Evolutionary conservation across 2,888 invertebrate species (phyloP).

Genomic region (Mythimna pallens): DNA sequence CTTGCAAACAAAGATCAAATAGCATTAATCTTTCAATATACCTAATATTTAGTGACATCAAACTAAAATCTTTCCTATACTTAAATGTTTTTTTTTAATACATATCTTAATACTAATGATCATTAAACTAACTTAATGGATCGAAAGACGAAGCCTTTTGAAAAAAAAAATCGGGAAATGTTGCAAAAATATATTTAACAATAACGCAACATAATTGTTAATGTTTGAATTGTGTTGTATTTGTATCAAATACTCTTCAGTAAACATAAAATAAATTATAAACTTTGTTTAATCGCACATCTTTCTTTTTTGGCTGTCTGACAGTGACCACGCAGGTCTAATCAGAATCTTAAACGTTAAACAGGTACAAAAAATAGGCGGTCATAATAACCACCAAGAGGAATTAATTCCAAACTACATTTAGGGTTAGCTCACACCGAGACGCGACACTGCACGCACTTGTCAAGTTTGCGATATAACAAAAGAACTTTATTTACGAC

Average conservation of each 20-base stretch:
- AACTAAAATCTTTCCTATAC: neutral
- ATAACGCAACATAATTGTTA: neutral
- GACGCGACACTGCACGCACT: slow-evolving; percentile 7
- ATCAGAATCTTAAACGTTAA: neutral
- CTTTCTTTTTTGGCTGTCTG: neutral
- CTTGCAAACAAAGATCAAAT: neutral
- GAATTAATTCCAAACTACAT: slow-evolving; percentile 10
- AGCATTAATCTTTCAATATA: neutral
- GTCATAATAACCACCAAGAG: neutral
- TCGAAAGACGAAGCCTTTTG: neutral
- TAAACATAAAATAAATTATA: too few species aligned
- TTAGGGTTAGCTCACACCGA: slow-evolving; percentile 26
- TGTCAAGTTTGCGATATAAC: neutral
- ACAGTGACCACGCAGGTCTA: neutral
- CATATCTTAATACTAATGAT: neutral
- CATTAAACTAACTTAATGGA: neutral
- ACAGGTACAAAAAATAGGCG: slow-evolving; percentile 1
- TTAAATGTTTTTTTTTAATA: neutral
- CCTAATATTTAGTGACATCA: neutral
- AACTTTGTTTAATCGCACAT: neutral
- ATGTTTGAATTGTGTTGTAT: neutral
- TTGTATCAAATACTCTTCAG: neutral
- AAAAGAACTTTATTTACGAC: neutral
- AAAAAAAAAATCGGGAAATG: too few species aligned
- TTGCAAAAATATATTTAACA: neutral